A percentile compares a stretch with the other conserved stretches of the same genome.
phyloP scores from a whole-genome alignment of 2,113 vertebrate species.

The Mohoua ochrocephala region DNA sequence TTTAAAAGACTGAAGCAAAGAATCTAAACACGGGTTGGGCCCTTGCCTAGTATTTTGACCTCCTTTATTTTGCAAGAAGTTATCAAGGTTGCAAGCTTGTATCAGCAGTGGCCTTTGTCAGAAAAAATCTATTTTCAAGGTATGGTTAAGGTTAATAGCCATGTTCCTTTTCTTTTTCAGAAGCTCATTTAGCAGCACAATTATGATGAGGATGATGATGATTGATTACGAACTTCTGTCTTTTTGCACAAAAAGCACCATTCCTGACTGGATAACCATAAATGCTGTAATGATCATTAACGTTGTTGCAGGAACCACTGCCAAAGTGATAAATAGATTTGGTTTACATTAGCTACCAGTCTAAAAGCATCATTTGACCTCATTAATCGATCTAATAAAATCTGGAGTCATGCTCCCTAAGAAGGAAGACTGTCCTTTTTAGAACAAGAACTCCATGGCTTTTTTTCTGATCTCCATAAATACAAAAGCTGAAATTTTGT shows the following conservation, averaged over 20 bases:
- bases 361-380: slow-evolving; percentile 61
- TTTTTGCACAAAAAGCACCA: slow-evolving; percentile 41
- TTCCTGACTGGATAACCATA: slow-evolving; percentile 27
- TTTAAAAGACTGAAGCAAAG: neutral
- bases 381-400: slow-evolving; percentile 50
- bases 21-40: neutral
- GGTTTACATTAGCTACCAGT: slow-evolving; percentile 50
- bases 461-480: neutral
- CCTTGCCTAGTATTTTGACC: neutral
- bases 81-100: slow-evolving; percentile 20
- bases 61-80: slow-evolving; percentile 19
- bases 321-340: slow-evolving; percentile 66
- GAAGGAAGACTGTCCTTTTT: neutral
- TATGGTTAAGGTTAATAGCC: slow-evolving; percentile 46
- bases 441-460: neutral
- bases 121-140: slow-evolving; percentile 41
- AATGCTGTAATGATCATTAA: slow-evolving; percentile 56
- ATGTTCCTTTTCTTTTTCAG: slow-evolving; percentile 47
- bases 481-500: neutral
- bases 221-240: slow-evolving; percentile 48
- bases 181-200: slow-evolving; percentile 45
- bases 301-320: slow-evolving; percentile 28
- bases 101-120: neutral
- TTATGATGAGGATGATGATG: slow-evolving; percentile 47
- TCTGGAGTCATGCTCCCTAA: neutral